These are phyloP conservation scores for Ispidina lecontei DNA, from an alignment of 2,797 vertebrate genomes.

Conservation along the genomic window DNA sequence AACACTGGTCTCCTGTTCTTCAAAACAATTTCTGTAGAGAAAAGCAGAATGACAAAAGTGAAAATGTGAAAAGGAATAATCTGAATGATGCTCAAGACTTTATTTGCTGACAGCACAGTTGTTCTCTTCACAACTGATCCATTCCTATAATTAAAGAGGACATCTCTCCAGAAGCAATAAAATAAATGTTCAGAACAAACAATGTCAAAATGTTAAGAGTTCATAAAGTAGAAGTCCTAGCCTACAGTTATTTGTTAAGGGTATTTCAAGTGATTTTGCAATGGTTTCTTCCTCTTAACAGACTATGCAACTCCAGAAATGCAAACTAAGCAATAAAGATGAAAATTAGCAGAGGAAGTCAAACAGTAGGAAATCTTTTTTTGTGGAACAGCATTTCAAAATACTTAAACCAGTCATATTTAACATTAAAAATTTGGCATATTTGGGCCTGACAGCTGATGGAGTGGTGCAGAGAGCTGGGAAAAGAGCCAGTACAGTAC, in stretches of 20 bases:
- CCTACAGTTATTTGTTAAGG: neutral
- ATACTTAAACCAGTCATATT: conserved; percentile 14
- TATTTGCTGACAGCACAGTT: neutral
- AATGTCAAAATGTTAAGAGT: neutral
- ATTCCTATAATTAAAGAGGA: conserved; percentile 7
- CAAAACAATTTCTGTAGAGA: neutral
- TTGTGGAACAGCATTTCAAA: conserved; percentile 32
- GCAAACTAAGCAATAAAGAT: conserved; percentile 52
- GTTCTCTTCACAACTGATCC: neutral
- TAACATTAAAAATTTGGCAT: conserved; percentile 24
- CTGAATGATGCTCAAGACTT: neutral
- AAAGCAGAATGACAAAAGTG: neutral
- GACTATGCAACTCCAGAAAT: conserved; percentile 21
- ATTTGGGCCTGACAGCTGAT: conserved; percentile 30
- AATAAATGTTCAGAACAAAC: conserved; percentile 30
- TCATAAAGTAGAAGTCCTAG: neutral
- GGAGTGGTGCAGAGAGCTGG: conserved; percentile 44
- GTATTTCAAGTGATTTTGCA: conserved; percentile 52
- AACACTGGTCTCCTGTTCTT: neutral
- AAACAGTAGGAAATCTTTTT: conserved; percentile 15
- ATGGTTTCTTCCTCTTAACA: conserved; percentile 36
- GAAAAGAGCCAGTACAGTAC: conserved; percentile 12
- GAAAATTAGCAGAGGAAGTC: conserved; percentile 53
- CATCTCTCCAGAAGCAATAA: neutral
- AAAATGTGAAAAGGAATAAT: neutral